Evolutionary conservation across 2,888 invertebrate genomes (phyloP).

Genomic region (Diarsia mendica): DNA sequence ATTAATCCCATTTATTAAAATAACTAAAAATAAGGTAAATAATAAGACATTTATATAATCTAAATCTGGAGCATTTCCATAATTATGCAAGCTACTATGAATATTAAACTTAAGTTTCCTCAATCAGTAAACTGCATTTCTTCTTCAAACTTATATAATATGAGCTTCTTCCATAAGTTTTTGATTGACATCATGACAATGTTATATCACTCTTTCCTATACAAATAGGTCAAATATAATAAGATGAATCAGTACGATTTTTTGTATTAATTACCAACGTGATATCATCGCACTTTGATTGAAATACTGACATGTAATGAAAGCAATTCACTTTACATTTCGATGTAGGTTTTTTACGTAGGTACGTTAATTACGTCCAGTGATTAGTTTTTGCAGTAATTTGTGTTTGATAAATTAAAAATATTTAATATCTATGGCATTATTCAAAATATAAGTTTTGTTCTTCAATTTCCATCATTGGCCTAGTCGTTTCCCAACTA

Average conservation of each 20-base stretch:
- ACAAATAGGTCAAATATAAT: slow-evolving; percentile 24
- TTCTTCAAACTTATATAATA: slow-evolving; percentile 36
- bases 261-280: slow-evolving; percentile 2
- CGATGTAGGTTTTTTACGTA: background rate
- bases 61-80: slow-evolving; percentile 10
- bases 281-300: background rate
- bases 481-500: too few relatives aligned
- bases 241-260: background rate
- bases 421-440: background rate
- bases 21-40: background rate
- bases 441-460: background rate
- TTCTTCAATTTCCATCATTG: background rate
- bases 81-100: slow-evolving; percentile 33
- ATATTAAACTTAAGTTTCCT: slow-evolving; percentile 36
- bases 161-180: slow-evolving; percentile 13
- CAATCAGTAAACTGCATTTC: slow-evolving; percentile 41
- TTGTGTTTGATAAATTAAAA: background rate
- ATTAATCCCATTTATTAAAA: background rate
- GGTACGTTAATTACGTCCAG: background rate
- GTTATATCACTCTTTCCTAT: slow-evolving; percentile 34
- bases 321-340: background rate
- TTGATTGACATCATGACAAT: slow-evolving; percentile 27
- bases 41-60: background rate
- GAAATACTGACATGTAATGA: background rate
- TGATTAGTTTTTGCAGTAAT: background rate